Percentiles rank a stretch among this genome's conserved stretches.
phyloP scores from a whole-genome alignment of 2,888 invertebrate species.

The Anodontia alba region DNA sequence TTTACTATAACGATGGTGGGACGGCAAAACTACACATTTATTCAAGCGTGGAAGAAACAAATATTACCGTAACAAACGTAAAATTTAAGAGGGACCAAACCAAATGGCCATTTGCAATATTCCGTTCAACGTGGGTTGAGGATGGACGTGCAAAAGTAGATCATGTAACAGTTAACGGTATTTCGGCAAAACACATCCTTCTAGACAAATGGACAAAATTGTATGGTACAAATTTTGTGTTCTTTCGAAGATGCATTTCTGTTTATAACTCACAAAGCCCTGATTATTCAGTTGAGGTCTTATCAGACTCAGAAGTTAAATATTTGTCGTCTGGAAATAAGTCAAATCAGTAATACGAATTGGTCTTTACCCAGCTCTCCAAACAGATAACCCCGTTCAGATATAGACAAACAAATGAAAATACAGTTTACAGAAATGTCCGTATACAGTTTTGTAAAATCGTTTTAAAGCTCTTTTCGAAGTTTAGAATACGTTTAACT shows the following conservation, averaged over 20 bases:
- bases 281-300: conserved; percentile 43
- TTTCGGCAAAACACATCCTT: conserved; percentile 44
- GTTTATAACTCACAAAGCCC: conserved; percentile 59
- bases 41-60: conserved; percentile 40
- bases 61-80: conserved; percentile 42
- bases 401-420: too few relatives aligned
- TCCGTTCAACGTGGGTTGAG: conserved; percentile 65
- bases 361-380: background rate
- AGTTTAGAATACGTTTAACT: too few relatives aligned
- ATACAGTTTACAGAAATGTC: too few relatives aligned
- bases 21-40: conserved; percentile 42
- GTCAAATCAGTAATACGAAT: background rate
- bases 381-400: too few relatives aligned
- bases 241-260: conserved; percentile 60
- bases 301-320: conserved; percentile 32
- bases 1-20: conserved; percentile 53
- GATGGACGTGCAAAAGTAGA: conserved; percentile 64
- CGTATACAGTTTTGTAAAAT: too few relatives aligned
- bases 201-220: conserved; percentile 42
- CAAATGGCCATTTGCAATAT: conserved; percentile 49
- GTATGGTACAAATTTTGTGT: conserved; percentile 59
- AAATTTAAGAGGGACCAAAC: conserved; percentile 24
- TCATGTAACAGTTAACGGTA: conserved; percentile 61
- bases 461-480: too few relatives aligned
- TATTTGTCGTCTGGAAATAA: background rate